Evolutionary conservation across 2,888 invertebrate species (phyloP).

Genomic region (Phymatocera aterrima): DNA sequence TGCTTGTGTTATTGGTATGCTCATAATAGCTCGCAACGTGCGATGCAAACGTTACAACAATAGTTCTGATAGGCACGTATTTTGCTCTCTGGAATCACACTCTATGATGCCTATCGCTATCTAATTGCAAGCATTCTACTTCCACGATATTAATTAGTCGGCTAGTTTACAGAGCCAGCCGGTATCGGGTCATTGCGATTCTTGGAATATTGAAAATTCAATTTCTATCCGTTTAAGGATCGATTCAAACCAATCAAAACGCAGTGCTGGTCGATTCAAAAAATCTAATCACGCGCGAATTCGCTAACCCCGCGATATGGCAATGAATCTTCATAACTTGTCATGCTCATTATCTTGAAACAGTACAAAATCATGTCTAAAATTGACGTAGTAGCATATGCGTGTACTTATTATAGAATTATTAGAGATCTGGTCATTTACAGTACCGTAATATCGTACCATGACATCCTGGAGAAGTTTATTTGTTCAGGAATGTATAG

Average conservation of each 20-base stretch:
- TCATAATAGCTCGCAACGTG: background rate
- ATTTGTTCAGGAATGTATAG: background rate
- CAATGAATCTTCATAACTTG: background rate
- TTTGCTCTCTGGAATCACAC: background rate
- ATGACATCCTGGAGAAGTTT: background rate
- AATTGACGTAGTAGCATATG: background rate
- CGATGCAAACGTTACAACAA: background rate
- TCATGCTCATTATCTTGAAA: background rate
- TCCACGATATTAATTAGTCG: background rate
- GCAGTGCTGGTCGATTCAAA: too few species aligned
- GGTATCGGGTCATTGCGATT: too few species aligned
- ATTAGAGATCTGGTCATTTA: background rate
- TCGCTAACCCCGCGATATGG: background rate
- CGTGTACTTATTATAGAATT: too few species aligned
- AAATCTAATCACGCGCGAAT: background rate
- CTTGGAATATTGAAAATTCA: too few species aligned
- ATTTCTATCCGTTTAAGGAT: too few species aligned
- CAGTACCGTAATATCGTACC: background rate
- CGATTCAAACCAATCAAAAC: too few species aligned
- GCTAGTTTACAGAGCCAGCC: background rate
- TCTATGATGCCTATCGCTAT: background rate
- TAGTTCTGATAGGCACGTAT: background rate
- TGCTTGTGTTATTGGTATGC: slow-evolving; percentile 10
- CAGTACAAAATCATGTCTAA: background rate
- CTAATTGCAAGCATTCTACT: background rate